Percentiles rank a stretch among this genome's conserved stretches.
phyloP scores from a whole-genome alignment of 2,888 invertebrate species.

The Polylopha cassiicola region DNA sequence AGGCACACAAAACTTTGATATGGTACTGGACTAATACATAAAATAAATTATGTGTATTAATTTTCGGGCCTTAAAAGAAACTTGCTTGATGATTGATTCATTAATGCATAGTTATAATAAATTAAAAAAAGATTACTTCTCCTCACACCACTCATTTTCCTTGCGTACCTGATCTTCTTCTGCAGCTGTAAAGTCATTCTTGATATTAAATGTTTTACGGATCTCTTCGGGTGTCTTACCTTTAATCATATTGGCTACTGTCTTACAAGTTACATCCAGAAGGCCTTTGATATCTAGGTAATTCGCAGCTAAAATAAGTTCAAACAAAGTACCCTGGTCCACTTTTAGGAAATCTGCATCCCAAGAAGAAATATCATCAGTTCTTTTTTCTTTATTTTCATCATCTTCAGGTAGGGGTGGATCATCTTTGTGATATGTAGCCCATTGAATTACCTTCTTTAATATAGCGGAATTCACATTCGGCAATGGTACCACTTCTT shows the following conservation, averaged over 20 bases:
- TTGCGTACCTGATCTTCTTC: constrained; percentile 99
- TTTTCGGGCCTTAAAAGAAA: constrained; percentile 3
- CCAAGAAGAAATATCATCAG: constrained; percentile 99
- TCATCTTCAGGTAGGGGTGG: constrained; percentile 97
- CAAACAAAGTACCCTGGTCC: constrained; percentile 97
- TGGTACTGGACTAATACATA: no score
- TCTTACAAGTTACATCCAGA: constrained; percentile 98
- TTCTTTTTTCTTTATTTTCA: constrained; percentile 98
- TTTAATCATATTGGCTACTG: constrained; percentile 98
- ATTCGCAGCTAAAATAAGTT: constrained; percentile 97
- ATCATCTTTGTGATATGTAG: constrained; percentile 96
- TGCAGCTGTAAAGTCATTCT: constrained; percentile 96
- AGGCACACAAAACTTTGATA: no score
- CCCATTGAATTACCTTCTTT: constrained; percentile 95
- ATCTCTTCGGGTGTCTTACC: constrained; percentile 99
- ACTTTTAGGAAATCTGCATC: constrained; percentile 99
- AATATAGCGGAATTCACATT: constrained; percentile 98
- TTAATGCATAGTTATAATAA: background rate
- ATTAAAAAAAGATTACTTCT: constrained; percentile 76
- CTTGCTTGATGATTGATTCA: constrained; percentile 4
- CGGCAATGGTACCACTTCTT: constrained; percentile 96
- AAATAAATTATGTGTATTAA: no score
- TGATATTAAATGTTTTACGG: constrained; percentile 97
- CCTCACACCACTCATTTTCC: constrained; percentile 96
- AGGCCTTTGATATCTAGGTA: constrained; percentile 97